phyloP scores from a whole-genome alignment of 1,140 invertebrate genomes.

The Tribolium madens region DNA sequence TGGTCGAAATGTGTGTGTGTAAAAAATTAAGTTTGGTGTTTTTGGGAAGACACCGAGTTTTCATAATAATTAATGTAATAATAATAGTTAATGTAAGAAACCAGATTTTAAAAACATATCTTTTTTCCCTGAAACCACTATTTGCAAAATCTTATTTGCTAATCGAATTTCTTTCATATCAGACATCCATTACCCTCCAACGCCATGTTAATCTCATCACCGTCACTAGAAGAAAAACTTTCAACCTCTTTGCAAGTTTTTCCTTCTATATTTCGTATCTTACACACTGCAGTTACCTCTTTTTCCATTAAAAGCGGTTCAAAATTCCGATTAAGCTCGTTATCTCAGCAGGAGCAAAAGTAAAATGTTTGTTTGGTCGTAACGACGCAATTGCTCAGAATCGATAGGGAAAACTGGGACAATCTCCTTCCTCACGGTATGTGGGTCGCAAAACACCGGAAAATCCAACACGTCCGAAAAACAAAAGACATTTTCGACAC shows the following conservation, averaged over 20 bases:
- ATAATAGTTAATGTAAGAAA: too few species aligned
- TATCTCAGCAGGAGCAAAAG: background rate
- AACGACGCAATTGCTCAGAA: background rate
- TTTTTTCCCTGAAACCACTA: too few species aligned
- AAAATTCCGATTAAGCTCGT: background rate
- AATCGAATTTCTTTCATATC: too few species aligned
- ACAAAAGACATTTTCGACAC: background rate
- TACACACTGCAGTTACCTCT: background rate
- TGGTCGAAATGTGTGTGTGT: too few species aligned
- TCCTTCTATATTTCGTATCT: background rate
- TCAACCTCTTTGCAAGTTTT: background rate
- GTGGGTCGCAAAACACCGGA: background rate
- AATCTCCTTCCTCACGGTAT: background rate
- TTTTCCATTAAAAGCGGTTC: background rate
- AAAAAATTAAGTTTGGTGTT: too few species aligned
- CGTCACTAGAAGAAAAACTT: background rate
- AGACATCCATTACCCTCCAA: too few species aligned
- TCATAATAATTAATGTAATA: too few species aligned
- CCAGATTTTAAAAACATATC: too few species aligned
- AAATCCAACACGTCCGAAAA: background rate
- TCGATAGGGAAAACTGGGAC: background rate
- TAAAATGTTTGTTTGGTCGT: background rate
- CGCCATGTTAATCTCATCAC: too few species aligned
- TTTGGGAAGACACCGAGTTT: too few species aligned
- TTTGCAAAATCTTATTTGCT: too few species aligned